Evolutionary conservation across 2,113 vertebrate species (phyloP).

Genomic region (Entomyzon cyanotis): DNA sequence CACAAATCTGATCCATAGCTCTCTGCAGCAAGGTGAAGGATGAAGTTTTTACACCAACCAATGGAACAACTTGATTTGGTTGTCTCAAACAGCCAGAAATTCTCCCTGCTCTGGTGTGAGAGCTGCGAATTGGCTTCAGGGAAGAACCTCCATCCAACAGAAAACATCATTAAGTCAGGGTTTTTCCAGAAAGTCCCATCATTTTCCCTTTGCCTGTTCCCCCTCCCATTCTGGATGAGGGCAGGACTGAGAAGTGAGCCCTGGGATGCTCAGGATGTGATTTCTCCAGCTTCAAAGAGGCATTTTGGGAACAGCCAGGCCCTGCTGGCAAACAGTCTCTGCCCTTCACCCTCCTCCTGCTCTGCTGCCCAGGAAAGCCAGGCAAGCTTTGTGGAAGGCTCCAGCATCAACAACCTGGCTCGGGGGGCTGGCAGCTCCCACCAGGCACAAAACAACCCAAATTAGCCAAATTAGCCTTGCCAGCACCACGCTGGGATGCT

Average conservation of each 20-base stretch:
- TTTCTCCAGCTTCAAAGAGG: background rate
- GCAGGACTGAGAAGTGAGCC: background rate
- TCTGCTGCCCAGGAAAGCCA: fast-evolving
- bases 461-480: fast-evolving
- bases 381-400: background rate
- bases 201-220: background rate
- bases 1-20: background rate
- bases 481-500: background rate
- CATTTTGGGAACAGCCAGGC: background rate
- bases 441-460: background rate
- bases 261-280: fast-evolving
- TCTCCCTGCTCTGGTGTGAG: background rate
- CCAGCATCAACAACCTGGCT: fast-evolving
- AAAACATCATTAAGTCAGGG: background rate
- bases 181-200: background rate
- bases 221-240: background rate
- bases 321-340: fast-evolving
- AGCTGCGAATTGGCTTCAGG: background rate
- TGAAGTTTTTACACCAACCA: background rate
- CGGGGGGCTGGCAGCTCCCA: background rate
- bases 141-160: background rate
- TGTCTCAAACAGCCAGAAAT: background rate
- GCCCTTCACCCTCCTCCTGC: background rate
- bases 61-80: background rate
- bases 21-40: background rate